A percentile compares a stretch with the other conserved stretches of the same genome.
These are phyloP conservation scores for Orycteropus afer DNA, from an alignment of 2,113 vertebrate genomes.

Conservation along the genomic window DNA sequence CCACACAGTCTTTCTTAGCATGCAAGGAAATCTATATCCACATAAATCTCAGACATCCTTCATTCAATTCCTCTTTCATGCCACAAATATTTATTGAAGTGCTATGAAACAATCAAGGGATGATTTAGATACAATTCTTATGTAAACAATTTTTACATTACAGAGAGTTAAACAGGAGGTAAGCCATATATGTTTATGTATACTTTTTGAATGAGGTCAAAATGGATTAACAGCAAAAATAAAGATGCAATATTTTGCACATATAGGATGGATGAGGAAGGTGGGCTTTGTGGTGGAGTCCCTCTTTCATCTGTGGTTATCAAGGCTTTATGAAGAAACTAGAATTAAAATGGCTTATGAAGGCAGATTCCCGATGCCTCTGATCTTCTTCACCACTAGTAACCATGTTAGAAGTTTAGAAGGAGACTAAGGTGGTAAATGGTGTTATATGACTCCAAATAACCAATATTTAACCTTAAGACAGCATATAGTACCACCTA, in stretches of 20 bases:
- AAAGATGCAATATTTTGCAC: background rate
- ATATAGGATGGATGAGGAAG: background rate
- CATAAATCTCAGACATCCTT: background rate
- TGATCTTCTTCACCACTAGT: background rate
- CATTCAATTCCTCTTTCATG: background rate
- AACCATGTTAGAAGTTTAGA: background rate
- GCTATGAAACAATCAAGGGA: background rate
- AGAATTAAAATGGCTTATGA: constrained; percentile 21
- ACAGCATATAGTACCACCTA: background rate
- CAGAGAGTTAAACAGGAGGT: background rate
- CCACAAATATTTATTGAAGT: background rate
- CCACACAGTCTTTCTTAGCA: background rate
- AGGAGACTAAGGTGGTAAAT: background rate
- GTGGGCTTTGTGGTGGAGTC: background rate
- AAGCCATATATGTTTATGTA: background rate
- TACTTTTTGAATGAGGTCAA: constrained; percentile 21
- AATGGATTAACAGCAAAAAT: background rate
- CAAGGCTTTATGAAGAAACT: constrained; percentile 11
- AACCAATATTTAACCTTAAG: constrained; percentile 36
- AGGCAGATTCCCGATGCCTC: background rate
- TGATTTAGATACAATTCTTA: background rate
- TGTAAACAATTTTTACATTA: background rate
- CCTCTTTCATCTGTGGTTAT: constrained; percentile 1
- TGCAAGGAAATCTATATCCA: background rate
- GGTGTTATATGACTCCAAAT: constrained; percentile 10